Evolutionary conservation across 2,797 vertebrate genomes (phyloP), one percentile per base, ranked within the genome.

Genomic region (Sebastiscus tertius): DNA sequence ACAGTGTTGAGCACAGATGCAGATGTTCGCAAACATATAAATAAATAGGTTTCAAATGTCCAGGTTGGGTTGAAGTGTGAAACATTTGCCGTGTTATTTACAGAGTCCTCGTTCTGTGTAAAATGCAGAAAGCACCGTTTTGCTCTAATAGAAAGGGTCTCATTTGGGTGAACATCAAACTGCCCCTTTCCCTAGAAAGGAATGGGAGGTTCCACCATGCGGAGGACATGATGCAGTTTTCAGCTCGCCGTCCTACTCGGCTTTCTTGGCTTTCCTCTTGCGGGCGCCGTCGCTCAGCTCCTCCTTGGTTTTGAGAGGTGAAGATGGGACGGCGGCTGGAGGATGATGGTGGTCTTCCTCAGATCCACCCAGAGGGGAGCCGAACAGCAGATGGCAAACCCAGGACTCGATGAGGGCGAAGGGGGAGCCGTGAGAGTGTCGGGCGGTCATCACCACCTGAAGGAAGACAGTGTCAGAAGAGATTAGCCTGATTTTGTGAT

Each of bases 241-340:
- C 33, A 26, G 54, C 24, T 18, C 29, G 2, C 36, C 20, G 2
- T 70, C 84, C 94, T 97, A 99, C 91, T 99, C 98, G 0, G 97
- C 98, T 91, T 99, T 99, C 95, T 99, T 99, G 54, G 96, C 95
- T 94, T 99, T 99, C 89, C 97, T 95, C 90, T 98, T 99, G 86
- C 97, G 96, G 20, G 96, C 94, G 58, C 97, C 97, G 91, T 99
- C 99, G 0, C 97, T 96, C 84, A 98, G 94, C 86, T 99, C 99
- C 89, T 99, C 99, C 92, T 97, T 98, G 84, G 95, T 95, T 93
- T 98, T 99, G 74, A 95, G 90, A 2, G 97, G 95, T 77, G 97
- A 95, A 18, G 95, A 82, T 0, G 96, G 93, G 33, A 58, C 80
- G 8, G 91, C 91, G 3, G 92, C 79, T 0, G 92, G 72, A 22